Evolutionary conservation across 2,888 invertebrate genomes (phyloP).

Genomic region (Drosophila macrothrix): DNA sequence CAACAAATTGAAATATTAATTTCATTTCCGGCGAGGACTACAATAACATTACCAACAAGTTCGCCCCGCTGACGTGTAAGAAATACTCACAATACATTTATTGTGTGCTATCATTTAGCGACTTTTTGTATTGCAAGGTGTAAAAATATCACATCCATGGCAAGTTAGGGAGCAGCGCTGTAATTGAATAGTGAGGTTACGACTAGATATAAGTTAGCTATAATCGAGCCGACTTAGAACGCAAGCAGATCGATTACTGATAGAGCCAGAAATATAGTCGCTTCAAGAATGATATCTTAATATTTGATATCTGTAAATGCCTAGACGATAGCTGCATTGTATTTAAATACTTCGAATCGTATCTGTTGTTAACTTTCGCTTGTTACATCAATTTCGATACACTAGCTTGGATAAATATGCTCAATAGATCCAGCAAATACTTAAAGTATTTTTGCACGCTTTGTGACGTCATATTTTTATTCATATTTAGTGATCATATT

Average conservation of each 20-base stretch:
- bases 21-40: background rate
- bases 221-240: too few species aligned
- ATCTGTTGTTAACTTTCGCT: background rate
- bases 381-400: background rate
- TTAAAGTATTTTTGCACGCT: background rate
- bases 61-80: background rate
- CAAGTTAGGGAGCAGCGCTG: background rate
- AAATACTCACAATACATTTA: background rate
- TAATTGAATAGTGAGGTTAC: background rate
- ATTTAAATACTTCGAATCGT: background rate
- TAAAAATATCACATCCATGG: constrained; percentile 2
- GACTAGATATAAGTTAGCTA: background rate
- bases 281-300: background rate
- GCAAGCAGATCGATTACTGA: background rate
- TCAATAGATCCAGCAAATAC: background rate
- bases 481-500: background rate
- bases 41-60: background rate
- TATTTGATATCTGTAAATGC: background rate
- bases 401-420: background rate
- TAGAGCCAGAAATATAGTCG: background rate
- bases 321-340: background rate
- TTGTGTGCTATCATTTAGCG: background rate
- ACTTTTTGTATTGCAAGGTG: background rate
- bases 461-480: too few species aligned
- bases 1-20: background rate